Conservation (phyloP, 2,113 vertebrate species). For the Girardinichthys multiradiatus region DNA sequence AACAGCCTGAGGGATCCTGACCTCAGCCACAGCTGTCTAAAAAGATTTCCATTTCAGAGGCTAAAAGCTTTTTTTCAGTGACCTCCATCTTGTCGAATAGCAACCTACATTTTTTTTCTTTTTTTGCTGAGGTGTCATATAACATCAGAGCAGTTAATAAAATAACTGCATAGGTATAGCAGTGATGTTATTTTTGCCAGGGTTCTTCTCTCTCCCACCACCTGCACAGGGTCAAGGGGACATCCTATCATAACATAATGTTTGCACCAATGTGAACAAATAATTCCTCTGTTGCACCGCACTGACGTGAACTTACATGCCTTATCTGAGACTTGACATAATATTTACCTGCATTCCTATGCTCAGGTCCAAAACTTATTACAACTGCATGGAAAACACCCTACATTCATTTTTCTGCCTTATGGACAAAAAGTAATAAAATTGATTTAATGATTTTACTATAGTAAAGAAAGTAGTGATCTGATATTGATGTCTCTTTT, state of each 20-base stretch:
- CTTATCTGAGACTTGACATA: background rate
- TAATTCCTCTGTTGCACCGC: background rate
- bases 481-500: background rate
- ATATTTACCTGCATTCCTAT: background rate
- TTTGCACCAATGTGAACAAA: background rate
- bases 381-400: background rate
- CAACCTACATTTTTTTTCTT: background rate
- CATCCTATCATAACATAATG: no score
- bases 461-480: background rate
- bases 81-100: no score
- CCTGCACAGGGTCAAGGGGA: no score
- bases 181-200: no score
- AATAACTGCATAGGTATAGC: background rate
- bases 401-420: no score
- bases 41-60: no score
- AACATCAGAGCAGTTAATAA: background rate
- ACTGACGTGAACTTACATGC: background rate
- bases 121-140: background rate
- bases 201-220: no score
- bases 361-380: background rate
- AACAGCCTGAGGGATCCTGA: no score
- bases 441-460: background rate
- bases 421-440: background rate
- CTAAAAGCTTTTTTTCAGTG: no score
- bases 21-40: no score